These are phyloP conservation scores for Rotaria sp. DNA, from an alignment of 2,888 invertebrate genomes.

Conservation along the genomic window DNA sequence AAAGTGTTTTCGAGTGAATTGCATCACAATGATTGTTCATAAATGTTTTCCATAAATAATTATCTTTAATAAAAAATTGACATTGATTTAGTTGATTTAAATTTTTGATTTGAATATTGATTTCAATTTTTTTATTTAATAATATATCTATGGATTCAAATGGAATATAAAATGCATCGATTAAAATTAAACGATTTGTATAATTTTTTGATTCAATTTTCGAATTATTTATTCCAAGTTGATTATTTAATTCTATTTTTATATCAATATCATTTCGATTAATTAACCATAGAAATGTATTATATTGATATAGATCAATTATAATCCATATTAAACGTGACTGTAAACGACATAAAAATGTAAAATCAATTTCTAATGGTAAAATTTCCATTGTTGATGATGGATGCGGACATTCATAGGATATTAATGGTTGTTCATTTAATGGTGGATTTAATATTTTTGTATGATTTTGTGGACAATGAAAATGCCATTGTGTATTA, in stretches of 20 bases:
- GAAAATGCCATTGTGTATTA: background rate
- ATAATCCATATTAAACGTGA: slow-evolving; percentile 2
- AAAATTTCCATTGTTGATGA: background rate
- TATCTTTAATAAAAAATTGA: background rate
- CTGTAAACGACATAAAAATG: background rate
- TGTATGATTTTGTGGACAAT: background rate
- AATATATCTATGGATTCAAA: background rate
- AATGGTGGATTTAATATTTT: background rate
- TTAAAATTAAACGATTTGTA: background rate
- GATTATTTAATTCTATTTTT: background rate
- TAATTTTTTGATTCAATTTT: background rate
- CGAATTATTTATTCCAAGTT: background rate
- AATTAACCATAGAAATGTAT: background rate
- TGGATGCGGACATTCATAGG: background rate
- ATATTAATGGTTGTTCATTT: background rate
- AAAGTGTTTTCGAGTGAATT: background rate
- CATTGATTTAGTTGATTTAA: background rate
- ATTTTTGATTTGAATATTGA: background rate
- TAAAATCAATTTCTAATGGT: background rate
- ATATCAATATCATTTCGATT: background rate
- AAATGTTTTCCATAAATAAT: background rate
- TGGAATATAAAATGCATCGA: background rate
- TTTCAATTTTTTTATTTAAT: background rate
- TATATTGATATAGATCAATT: slow-evolving; percentile 8
- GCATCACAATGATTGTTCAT: background rate